These are phyloP conservation scores for Lithosia quadra DNA, from an alignment of 2,888 invertebrate species.

Conservation along the genomic window DNA sequence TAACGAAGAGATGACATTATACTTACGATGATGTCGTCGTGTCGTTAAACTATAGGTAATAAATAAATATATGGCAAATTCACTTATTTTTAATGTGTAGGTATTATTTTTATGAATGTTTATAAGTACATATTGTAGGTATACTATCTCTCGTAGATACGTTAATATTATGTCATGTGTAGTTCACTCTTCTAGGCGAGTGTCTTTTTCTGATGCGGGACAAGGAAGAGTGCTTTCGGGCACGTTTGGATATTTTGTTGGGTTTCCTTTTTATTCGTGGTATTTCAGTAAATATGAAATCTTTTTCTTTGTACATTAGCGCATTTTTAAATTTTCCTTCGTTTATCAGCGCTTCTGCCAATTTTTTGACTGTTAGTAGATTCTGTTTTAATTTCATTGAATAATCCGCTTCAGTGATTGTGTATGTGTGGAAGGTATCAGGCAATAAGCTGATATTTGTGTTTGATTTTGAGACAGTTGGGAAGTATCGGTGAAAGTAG, in stretches of 20 bases:
- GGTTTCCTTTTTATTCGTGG: constrained; percentile 9
- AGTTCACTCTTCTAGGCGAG: neutral
- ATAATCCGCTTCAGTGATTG: constrained; percentile 22
- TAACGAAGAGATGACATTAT: neutral
- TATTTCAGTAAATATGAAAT: neutral
- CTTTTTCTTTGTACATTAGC: constrained; percentile 5
- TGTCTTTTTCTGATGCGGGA: neutral
- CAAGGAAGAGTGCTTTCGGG: neutral
- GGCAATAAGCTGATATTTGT: constrained; percentile 17
- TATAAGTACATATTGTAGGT: neutral
- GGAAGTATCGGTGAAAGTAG: constrained; percentile 68
- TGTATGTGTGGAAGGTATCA: constrained; percentile 11
- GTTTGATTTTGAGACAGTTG: constrained; percentile 54
- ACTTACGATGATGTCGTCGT: neutral
- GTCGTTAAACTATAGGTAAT: neutral
- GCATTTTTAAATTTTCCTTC: constrained; percentile 36
- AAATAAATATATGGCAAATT: neutral
- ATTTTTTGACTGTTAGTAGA: constrained; percentile 59
- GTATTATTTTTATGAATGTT: too few relatives aligned
- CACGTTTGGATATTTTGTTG: constrained; percentile 4
- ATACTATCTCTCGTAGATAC: neutral
- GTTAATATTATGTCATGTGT: neutral
- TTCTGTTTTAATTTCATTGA: constrained; percentile 55
- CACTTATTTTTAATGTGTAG: neutral
- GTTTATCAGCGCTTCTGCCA: constrained; percentile 61